Conservation (phyloP, 64 coral and sea anemone species). For the Anthopleura sola region DNA sequence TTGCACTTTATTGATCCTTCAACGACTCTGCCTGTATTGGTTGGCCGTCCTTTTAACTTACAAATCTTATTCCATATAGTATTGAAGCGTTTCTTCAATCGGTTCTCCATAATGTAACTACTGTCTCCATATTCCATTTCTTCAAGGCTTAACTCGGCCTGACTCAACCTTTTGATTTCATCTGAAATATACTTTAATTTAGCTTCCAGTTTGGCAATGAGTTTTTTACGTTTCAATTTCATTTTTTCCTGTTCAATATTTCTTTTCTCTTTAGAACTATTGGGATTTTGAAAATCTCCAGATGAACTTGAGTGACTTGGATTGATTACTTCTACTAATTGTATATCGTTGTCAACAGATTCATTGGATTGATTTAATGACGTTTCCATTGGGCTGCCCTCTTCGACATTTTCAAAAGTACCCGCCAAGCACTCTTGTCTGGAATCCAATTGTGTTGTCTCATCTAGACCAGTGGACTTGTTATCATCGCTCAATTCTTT, state of each 20-base stretch:
- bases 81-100: slow-evolving; percentile 77
- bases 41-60: slow-evolving; percentile 53
- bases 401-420: slow-evolving; percentile 39
- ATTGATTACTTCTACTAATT: slow-evolving; percentile 22
- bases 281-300: not conserved
- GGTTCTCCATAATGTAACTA: slow-evolving; percentile 81
- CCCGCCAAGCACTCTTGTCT: slow-evolving; percentile 16
- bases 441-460: not conserved
- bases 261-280: not conserved
- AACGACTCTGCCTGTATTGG: slow-evolving; percentile 79
- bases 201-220: slow-evolving; percentile 37
- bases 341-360: not conserved
- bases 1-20: slow-evolving; percentile 69
- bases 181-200: slow-evolving; percentile 62
- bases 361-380: slow-evolving; percentile 1
- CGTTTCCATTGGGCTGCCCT: not conserved
- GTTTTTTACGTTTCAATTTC: slow-evolving; percentile 30
- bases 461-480: not conserved
- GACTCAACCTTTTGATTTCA: slow-evolving; percentile 80
- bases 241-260: not conserved
- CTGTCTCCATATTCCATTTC: slow-evolving; percentile 86
- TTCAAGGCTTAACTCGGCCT: slow-evolving; percentile 74
- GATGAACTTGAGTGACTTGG: not conserved
- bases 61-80: slow-evolving; percentile 90
- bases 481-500: not conserved